Evolutionary conservation across 1,140 invertebrate species (phyloP), one percentile per base, ranked within the genome.

Genomic region (Campodea augens): DNA sequence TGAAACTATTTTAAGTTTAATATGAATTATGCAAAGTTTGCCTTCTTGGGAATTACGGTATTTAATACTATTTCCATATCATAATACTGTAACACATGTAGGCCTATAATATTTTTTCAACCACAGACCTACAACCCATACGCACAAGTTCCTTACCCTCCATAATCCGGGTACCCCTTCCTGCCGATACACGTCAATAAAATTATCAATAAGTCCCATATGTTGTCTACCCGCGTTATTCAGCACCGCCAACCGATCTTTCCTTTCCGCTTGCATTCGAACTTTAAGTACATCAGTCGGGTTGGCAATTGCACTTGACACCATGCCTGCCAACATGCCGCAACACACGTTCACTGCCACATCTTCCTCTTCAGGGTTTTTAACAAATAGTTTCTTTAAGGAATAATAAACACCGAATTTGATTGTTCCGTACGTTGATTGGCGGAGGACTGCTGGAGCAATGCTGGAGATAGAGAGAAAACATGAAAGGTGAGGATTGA

Each of bases 261-360:
- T n/a, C 10, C 57, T 59, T 37, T 56, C 55, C 24, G 67, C 66
- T 71, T 95, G 89, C 85, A 95, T 88, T 47, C 86, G 74, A 38
- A 95, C 90, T 73, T 97, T 97, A n/a, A 97, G 71, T 5, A 97
- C 84, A 71, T 97, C 92, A 2, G 90, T 91, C n/a, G 91, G 91
- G 70, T 91, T 93, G 12, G 90, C 89, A 53, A 95, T 84, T n/a
- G 90, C 85, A 57, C 87, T 90, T 18, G 87, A 89, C 38, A 92
- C 67, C 5, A 86, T 83, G 20, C 84, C 83, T 12, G 83, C 81
- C 51, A 79, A 65, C 13, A 83, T 75, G 21, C 83, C 89, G 68
- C 87, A 92, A 43, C 79, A 65, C 32, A 91, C 74, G 66, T 92
- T 92, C 32, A 79, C 73, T 49, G 74, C 63, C 22, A 92, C 67